Percentiles rank a stretch among this genome's conserved stretches.
phyloP scores from a whole-genome alignment of 2,888 invertebrate species.

The Catocala sponsa region DNA sequence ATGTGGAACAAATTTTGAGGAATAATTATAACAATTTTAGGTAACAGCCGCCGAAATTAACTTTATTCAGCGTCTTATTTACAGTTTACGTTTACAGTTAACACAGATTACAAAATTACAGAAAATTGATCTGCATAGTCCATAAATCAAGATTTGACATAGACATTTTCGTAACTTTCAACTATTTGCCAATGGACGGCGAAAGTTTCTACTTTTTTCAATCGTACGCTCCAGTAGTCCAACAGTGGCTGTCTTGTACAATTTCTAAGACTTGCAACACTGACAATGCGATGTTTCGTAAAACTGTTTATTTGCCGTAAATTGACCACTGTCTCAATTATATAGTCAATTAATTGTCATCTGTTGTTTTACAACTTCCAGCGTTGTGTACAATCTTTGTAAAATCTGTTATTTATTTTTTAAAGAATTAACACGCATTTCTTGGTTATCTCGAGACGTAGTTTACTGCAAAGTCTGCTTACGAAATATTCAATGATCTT shows the following conservation, averaged over 20 bases:
- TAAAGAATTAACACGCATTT: conserved; percentile 3
- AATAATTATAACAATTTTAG: too few relatives aligned
- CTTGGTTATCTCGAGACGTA: conserved; percentile 1
- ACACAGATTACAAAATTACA: conserved; percentile 30
- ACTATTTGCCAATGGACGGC: conserved; percentile 74
- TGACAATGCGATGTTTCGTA: conserved; percentile 74
- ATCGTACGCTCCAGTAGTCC: conserved; percentile 85
- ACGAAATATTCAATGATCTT: conserved; percentile 18
- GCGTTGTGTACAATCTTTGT: background rate
- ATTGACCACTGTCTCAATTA: conserved; percentile 60
- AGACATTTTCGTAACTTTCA: conserved; percentile 73
- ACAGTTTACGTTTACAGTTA: conserved; percentile 11
- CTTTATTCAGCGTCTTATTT: background rate
- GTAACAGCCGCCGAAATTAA: too few relatives aligned
- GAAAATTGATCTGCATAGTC: conserved; percentile 26
- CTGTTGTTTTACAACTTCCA: conserved; percentile 4
- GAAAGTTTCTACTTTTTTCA: conserved; percentile 83
- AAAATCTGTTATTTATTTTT: background rate
- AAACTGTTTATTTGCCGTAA: conserved; percentile 56
- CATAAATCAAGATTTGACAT: conserved; percentile 53
- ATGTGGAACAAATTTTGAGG: too few relatives aligned
- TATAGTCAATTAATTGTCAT: conserved; percentile 55
- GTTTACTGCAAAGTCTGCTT: conserved; percentile 7
- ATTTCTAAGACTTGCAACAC: conserved; percentile 83
- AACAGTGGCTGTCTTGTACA: conserved; percentile 74